phyloP scores from a whole-genome alignment of 1,140 invertebrate genomes.

The Drosophila mojavensis region DNA sequence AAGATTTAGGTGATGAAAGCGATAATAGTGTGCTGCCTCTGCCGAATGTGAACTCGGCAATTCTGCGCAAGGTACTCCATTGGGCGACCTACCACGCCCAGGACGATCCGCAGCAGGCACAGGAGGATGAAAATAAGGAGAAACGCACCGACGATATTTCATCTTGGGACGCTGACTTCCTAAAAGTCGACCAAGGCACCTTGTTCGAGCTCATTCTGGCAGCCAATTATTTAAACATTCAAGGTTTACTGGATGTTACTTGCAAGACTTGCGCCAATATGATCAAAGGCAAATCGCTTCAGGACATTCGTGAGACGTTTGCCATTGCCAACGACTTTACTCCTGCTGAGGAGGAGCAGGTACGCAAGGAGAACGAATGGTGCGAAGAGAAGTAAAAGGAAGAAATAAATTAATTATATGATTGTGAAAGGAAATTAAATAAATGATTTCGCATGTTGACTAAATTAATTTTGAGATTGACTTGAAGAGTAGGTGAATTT shows the following conservation, averaged over 20 bases:
- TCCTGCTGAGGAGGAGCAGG: slow-evolving; percentile 97
- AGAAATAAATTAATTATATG: background rate
- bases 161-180: slow-evolving; percentile 99
- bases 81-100: slow-evolving; percentile 96
- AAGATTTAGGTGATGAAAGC: slow-evolving; percentile 97
- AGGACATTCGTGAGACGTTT: slow-evolving; percentile 99
- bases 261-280: slow-evolving; percentile 99
- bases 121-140: slow-evolving; percentile 99
- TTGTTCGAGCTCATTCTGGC: slow-evolving; percentile 97
- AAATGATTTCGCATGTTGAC: background rate
- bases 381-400: slow-evolving; percentile 94
- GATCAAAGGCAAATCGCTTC: slow-evolving; percentile 98
- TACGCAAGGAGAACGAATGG: slow-evolving; percentile 99
- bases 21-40: slow-evolving; percentile 97
- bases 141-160: slow-evolving; percentile 99
- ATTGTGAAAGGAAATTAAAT: background rate
- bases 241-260: slow-evolving; percentile 97
- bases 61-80: slow-evolving; percentile 97
- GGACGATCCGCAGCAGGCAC: slow-evolving; percentile 96
- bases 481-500: background rate
- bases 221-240: slow-evolving; percentile 99
- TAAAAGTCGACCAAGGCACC: slow-evolving; percentile 99
- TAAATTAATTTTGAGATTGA: background rate
- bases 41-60: slow-evolving; percentile 99
- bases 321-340: slow-evolving; percentile 99